Base-by-base conservation (phyloP, 37 sponge, comb jelly and placozoan genomes). In the Chondrosia reniformis region DNA sequence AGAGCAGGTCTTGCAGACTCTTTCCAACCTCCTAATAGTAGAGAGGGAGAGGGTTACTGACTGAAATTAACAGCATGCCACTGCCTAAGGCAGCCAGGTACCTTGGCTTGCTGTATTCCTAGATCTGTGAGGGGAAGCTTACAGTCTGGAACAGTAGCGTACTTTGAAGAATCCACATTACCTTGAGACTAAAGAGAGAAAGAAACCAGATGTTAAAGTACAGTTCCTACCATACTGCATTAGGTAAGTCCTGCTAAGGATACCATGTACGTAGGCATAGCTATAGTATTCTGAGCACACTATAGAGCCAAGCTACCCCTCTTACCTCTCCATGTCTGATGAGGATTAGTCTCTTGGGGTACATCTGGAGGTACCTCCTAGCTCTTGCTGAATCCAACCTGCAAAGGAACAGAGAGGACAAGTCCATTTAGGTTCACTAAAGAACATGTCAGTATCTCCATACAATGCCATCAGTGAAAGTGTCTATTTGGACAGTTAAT, bases 281-380 rank as follows among this genome's bases (percentile, higher is more conserved):
- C n/a, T n/a, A n/a, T n/a, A n/a, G n/a, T n/a, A n/a, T n/a, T n/a
- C n/a, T n/a, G n/a, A n/a, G n/a, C n/a, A n/a, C n/a, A n/a, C n/a
- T n/a, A n/a, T n/a, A n/a, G n/a, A n/a, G n/a, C n/a, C n/a, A n/a
- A n/a, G n/a, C n/a, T n/a, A n/a, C 10, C 5, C 22, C 4, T 43
- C 33, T 58, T 56, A 86, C 84, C 80, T 86, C 79, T 33, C 72
- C 93, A 46, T 88, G 93, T 33, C 93, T 42, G 44, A 92, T 55
- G 39, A 92, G 77, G 19, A 92, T 84, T n/a, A 92, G 85, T 42
- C 89, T 77, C 22, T 79, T 82, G 2, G 93, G 93, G 41, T 77
- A 85, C 28, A 55, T 34, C n/a, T 63, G 39, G 5, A 81, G 65
- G 37, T 82, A 38, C 1, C 46, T 41, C 25, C 71, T 57, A 28